Percentiles rank a stretch among this genome's conserved stretches.
Conservation (phyloP, 2,888 invertebrate species). For the Perizoma affinitatum region DNA sequence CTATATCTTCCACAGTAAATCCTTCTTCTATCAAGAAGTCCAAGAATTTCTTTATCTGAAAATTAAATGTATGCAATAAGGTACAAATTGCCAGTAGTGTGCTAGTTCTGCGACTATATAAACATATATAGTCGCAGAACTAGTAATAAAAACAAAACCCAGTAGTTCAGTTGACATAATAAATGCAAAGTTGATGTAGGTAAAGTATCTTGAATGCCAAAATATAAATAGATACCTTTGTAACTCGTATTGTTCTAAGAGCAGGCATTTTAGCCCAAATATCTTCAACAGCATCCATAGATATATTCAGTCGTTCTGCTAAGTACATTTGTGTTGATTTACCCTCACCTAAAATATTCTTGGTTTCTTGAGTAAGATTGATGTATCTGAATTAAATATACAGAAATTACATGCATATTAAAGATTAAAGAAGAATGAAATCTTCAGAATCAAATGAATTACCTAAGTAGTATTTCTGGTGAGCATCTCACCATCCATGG, state of each 20-base stretch:
- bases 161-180: too few relatives aligned
- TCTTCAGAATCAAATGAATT: background rate
- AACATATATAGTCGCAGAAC: too few relatives aligned
- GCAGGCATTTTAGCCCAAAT: slow-evolving; percentile 81
- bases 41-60: slow-evolving; percentile 83
- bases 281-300: slow-evolving; percentile 68
- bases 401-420: too few relatives aligned
- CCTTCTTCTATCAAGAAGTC: slow-evolving; percentile 83
- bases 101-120: too few relatives aligned
- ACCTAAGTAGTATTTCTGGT: slow-evolving; percentile 83
- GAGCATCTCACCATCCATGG: slow-evolving; percentile 88
- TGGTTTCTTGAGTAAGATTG: slow-evolving; percentile 65
- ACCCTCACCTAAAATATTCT: slow-evolving; percentile 78
- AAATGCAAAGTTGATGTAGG: too few relatives aligned
- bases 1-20: slow-evolving; percentile 80
- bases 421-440: slow-evolving; percentile 33
- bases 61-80: slow-evolving; percentile 9
- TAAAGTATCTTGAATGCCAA: too few relatives aligned
- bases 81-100: too few relatives aligned
- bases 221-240: slow-evolving; percentile 67
- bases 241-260: slow-evolving; percentile 79
- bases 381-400: slow-evolving; percentile 54
- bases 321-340: slow-evolving; percentile 80
- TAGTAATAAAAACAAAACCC: too few relatives aligned
- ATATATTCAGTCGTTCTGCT: slow-evolving; percentile 78